Evolutionary conservation across 1,140 invertebrate genomes (phyloP).

Genomic region (Philopotamus ludificatus): DNA sequence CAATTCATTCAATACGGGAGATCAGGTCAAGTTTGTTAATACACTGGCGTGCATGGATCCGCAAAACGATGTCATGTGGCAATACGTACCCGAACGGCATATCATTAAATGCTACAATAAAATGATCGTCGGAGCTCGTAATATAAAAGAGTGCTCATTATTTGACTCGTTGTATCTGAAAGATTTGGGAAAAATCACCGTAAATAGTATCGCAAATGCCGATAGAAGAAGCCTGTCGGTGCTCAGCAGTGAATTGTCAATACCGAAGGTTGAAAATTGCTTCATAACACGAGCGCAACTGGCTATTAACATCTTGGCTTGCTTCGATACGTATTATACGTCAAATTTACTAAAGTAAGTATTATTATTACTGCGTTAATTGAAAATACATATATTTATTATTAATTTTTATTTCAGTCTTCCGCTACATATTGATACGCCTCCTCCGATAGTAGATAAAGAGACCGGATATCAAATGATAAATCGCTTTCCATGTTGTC

Average conservation of each 20-base stretch:
- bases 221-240: constrained; percentile 52
- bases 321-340: constrained; percentile 84
- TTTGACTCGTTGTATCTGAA: constrained; percentile 14
- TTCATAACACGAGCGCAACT: constrained; percentile 79
- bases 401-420: constrained; percentile 13
- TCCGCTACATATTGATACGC: constrained; percentile 46
- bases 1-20: constrained; percentile 71
- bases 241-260: constrained; percentile 74
- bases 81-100: constrained; percentile 69
- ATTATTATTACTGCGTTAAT: constrained; percentile 44
- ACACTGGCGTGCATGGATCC: constrained; percentile 83
- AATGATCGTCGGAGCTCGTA: constrained; percentile 51
- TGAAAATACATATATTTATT: constrained; percentile 55
- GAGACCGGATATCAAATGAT: constrained; percentile 74
- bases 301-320: constrained; percentile 84
- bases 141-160: constrained; percentile 24
- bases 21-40: constrained; percentile 77
- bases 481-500: constrained; percentile 92
- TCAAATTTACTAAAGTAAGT: constrained; percentile 70
- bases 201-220: constrained; percentile 21
- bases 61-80: constrained; percentile 82
- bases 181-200: not conserved
- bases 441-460: not conserved
- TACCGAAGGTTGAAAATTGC: constrained; percentile 70
- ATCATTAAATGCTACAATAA: constrained; percentile 82